Evolutionary conservation across 2,113 vertebrate species (phyloP), one percentile per base, ranked within the genome.

Genomic region (Macheiramphus alcinus): DNA sequence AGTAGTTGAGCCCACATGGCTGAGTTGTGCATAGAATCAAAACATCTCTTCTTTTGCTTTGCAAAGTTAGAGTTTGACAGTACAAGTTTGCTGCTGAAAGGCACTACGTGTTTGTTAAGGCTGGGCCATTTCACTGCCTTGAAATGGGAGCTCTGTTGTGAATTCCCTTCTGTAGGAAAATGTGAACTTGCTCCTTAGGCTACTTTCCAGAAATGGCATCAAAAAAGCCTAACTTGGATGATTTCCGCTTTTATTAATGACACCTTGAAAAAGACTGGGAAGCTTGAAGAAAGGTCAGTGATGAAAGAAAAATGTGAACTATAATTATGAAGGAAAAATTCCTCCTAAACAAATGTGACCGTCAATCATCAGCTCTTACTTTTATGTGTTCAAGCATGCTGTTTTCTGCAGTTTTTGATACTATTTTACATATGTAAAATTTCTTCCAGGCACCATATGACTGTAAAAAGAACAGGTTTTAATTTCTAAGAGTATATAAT

Each of bases 241-340:
- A 62, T 17, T 88, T 82, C 42, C 1, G 1, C 38, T 88, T 95
- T 86, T 95, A 61, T 85, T 92, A 92, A 93, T 86, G 90, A 75
- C 42, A 70, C 20, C 32, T 95, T 72, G 42, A 78, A 86, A 94
- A 80, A 71, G 22, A 84, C 38, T 67, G n/a, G 47, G 52, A 73
- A 95, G 26, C 71, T 74, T 91, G 43, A 74, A 93, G 80, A 96
- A 96, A 96, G 65, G 72, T 88, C 72, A 91, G 25, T 13, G 23
- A 78, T 74, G 59, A 83, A 93, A 95, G 55, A 94, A 88, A 91
- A 92, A 76, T 53, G 43, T 73, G 48, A 86, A 94, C 48, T 52
- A 79, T 55, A 71, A 79, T 96, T 96, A 80, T 26, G 38, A 73
- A 1, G 5, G 25, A 93, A 93, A 94, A 93, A 75, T 36, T 48